Evolutionary conservation across 2,113 vertebrate genomes (phyloP).

Genomic region (Sciurus niger): DNA sequence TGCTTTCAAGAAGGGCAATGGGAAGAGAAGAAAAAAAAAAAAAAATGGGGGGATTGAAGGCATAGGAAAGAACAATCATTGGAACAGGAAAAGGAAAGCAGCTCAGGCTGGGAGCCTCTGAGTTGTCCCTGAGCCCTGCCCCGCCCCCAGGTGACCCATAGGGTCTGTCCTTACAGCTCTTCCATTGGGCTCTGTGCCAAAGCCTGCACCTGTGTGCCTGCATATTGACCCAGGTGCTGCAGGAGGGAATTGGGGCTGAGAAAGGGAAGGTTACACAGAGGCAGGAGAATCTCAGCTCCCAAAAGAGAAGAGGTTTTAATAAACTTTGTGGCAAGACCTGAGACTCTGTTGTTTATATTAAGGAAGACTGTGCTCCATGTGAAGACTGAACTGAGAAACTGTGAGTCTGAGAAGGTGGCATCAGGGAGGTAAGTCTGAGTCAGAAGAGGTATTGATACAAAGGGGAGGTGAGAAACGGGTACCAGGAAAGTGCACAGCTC

Average conservation of each 20-base stretch:
- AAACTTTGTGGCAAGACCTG: conserved; percentile 2
- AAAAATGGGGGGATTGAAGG: background rate
- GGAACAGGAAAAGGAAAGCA: background rate
- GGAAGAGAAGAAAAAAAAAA: background rate
- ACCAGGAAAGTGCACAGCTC: background rate
- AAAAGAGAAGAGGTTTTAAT: background rate
- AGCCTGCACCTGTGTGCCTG: no score
- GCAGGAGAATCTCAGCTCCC: conserved; percentile 37
- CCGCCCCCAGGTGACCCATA: background rate
- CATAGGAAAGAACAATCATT: background rate
- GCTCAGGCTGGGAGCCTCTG: background rate
- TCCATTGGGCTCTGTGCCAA: background rate
- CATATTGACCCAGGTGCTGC: background rate
- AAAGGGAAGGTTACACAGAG: background rate
- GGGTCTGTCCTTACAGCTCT: background rate
- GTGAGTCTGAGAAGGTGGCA: background rate
- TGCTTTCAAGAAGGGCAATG: background rate
- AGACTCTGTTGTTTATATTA: background rate
- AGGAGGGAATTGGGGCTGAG: background rate
- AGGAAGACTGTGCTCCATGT: background rate
- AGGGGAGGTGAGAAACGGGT: background rate
- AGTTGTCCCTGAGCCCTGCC: background rate
- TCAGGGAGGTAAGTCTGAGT: background rate
- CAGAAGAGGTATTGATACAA: background rate
- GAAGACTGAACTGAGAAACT: background rate